phyloP scores from a whole-genome alignment of 2,113 vertebrate species.

The Panurus biarmicus region DNA sequence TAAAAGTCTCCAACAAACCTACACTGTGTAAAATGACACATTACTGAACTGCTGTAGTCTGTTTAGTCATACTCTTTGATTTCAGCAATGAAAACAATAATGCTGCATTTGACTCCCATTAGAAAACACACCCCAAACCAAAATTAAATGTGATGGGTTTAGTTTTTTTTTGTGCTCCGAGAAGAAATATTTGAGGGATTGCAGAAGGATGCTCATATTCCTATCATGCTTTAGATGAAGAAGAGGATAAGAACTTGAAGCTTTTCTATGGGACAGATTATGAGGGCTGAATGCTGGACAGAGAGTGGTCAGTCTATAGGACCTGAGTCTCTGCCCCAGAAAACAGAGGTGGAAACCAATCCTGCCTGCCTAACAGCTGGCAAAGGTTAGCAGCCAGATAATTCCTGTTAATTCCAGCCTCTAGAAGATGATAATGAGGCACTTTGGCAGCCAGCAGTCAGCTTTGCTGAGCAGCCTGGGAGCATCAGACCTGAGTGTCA shows the following conservation, averaged over 20 bases:
- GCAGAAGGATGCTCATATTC: neutral
- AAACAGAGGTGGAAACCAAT: neutral
- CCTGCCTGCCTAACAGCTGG: neutral
- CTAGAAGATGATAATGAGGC: neutral
- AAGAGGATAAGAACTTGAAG: neutral
- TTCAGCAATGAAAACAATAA: neutral
- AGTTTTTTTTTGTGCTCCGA: neutral
- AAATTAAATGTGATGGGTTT: neutral
- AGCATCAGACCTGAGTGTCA: neutral
- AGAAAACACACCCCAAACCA: neutral
- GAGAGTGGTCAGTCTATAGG: neutral
- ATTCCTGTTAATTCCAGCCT: neutral
- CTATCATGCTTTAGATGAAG: neutral
- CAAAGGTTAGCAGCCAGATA: neutral
- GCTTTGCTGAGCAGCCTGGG: neutral
- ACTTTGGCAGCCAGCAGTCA: accelerated
- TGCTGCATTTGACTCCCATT: neutral
- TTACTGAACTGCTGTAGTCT: neutral
- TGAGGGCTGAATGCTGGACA: neutral
- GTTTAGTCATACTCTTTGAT: neutral
- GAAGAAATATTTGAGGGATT: neutral
- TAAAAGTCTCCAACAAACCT: neutral
- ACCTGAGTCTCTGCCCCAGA: neutral
- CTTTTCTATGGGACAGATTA: neutral
- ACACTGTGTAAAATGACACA: neutral